These are phyloP conservation scores for Amphimedon queenslandica DNA, from an alignment of 37 sponge, comb jelly and placozoan genomes.

Conservation along the genomic window DNA sequence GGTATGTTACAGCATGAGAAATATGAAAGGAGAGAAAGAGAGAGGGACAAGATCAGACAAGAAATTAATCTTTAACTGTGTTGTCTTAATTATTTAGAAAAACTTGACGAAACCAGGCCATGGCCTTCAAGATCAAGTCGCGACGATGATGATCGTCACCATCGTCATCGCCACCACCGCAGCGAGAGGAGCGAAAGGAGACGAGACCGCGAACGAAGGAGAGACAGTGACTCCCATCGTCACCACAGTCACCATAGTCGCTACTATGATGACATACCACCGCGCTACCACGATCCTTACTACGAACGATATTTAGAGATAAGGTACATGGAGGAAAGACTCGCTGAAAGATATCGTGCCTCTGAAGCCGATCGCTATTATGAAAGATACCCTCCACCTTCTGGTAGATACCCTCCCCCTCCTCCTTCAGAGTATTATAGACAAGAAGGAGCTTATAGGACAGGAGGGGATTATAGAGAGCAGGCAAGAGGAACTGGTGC, in stretches of 20 bases:
- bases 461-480: neutral
- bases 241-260: neutral
- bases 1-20: too few species aligned
- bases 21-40: too few species aligned
- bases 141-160: neutral
- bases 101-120: neutral
- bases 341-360: conserved; percentile 6
- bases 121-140: neutral
- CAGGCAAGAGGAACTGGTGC: neutral
- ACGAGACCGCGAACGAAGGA: neutral
- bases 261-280: neutral
- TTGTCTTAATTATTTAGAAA: neutral
- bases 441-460: neutral
- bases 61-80: neutral
- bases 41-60: too few species aligned
- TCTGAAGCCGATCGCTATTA: conserved; percentile 24
- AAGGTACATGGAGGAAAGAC: conserved; percentile 5
- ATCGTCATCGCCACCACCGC: neutral
- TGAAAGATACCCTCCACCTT: neutral
- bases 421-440: neutral
- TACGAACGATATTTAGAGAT: conserved; percentile 9
- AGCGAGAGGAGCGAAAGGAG: neutral
- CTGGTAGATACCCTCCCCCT: neutral
- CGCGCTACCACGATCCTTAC: neutral
- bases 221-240: neutral